These are phyloP conservation scores for Helicolenus hilgendorfi DNA, from an alignment of 2,797 vertebrate genomes.

Conservation along the genomic window DNA sequence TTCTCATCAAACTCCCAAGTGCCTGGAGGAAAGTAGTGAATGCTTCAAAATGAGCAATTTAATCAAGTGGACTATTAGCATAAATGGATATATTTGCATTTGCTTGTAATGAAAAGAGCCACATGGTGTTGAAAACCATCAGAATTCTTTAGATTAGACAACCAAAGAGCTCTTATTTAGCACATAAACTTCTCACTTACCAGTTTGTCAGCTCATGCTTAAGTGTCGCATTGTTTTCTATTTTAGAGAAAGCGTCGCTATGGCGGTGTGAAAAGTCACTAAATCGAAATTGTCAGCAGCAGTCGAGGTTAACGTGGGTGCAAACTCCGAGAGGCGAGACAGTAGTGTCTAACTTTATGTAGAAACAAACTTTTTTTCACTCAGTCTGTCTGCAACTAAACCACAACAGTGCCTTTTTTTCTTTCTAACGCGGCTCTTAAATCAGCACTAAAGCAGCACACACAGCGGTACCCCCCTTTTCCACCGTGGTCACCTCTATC, in stretches of 20 bases:
- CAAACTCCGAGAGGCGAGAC: not conserved
- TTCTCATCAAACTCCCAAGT: not conserved
- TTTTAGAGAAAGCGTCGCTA: not conserved
- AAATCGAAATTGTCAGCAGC: not conserved
- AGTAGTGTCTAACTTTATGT: not conserved
- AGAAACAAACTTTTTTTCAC: not conserved
- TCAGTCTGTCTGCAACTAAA: not conserved
- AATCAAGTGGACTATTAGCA: not conserved
- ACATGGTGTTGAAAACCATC: not conserved
- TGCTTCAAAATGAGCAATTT: not conserved
- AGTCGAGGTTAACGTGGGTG: slow-evolving; percentile 3
- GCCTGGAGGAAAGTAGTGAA: not conserved
- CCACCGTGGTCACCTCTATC: slow-evolving; percentile 24
- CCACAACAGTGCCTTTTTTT: not conserved
- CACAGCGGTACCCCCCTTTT: not conserved
- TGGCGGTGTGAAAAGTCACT: not conserved
- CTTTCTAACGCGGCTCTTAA: not conserved
- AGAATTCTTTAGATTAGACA: not conserved
- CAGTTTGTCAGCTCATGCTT: not conserved
- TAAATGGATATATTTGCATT: not conserved
- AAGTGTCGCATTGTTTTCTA: not conserved
- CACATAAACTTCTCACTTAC: not conserved
- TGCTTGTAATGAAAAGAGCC: not conserved
- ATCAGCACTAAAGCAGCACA: slow-evolving; percentile 11
- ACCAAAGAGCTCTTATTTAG: not conserved